These are phyloP conservation scores for Motacilla tschutschensis DNA, from an alignment of 2,113 vertebrate species.

Conservation along the genomic window DNA sequence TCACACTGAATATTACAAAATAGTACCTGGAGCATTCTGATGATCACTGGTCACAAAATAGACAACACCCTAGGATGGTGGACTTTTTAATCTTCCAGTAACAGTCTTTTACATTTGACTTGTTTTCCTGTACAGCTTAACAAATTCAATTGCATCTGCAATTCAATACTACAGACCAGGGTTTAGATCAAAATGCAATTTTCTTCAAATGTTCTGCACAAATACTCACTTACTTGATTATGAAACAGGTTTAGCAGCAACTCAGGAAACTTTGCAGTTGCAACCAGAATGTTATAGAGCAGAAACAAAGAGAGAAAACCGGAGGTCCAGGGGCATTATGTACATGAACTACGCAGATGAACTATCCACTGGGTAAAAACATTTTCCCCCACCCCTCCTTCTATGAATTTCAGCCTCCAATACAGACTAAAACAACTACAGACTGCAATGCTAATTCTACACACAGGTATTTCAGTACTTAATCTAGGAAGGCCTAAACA, in stretches of 20 bases:
- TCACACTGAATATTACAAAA: not conserved
- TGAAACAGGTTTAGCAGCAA: conserved; percentile 28
- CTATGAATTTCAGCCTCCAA: not conserved
- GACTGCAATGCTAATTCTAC: not conserved
- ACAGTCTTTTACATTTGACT: not conserved
- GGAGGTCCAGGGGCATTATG: not conserved
- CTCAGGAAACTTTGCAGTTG: not conserved
- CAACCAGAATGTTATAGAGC: not conserved
- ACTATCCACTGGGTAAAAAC: not conserved
- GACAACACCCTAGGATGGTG: not conserved
- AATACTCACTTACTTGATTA: conserved; percentile 9
- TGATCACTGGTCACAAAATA: not conserved
- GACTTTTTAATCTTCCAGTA: not conserved
- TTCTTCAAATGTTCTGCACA: not conserved
- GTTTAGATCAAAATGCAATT: conserved; percentile 32
- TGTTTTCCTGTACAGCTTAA: not conserved
- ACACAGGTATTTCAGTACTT: not conserved
- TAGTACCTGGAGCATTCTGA: not conserved
- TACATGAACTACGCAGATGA: not conserved
- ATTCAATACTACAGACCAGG: conserved; percentile 33
- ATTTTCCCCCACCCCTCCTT: not conserved
- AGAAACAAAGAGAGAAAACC: not conserved
- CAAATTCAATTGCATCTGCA: not conserved
- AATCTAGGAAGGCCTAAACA: not conserved
- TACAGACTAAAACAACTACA: not conserved